Evolutionary conservation across 2,888 invertebrate genomes (phyloP).

Genomic region (Omphaloscelis lunosa): DNA sequence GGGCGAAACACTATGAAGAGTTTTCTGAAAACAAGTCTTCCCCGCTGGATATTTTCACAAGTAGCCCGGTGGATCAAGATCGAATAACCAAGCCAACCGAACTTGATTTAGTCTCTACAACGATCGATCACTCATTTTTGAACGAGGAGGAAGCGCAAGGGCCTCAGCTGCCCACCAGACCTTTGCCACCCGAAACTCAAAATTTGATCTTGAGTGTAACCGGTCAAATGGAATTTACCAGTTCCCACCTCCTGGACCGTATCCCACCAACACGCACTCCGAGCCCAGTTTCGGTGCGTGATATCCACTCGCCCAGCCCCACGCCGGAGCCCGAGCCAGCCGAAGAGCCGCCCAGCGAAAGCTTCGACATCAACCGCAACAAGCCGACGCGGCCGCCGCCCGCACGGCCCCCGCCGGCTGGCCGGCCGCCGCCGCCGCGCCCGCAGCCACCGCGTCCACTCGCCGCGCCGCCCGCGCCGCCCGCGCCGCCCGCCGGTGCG

Average conservation of each 20-base stretch:
- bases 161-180: slow-evolving; percentile 89
- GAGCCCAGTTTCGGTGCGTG: slow-evolving; percentile 95
- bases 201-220: slow-evolving; percentile 96
- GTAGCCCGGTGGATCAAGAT: slow-evolving; percentile 69
- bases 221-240: slow-evolving; percentile 96
- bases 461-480: slow-evolving; percentile 81
- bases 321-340: slow-evolving; percentile 92
- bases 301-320: slow-evolving; percentile 96
- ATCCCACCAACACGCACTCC: slow-evolving; percentile 96
- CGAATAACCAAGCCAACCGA: slow-evolving; percentile 82
- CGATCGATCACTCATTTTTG: slow-evolving; percentile 73
- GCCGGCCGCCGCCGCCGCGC: slow-evolving; percentile 85
- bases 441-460: slow-evolving; percentile 87
- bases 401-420: slow-evolving; percentile 74
- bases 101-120: slow-evolving; percentile 80
- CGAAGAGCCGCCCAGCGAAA: slow-evolving; percentile 71
- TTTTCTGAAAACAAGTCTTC: slow-evolving; percentile 66
- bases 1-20: slow-evolving; percentile 81
- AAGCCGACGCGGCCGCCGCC: slow-evolving; percentile 81
- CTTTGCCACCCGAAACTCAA: slow-evolving; percentile 95
- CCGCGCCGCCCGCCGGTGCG: slow-evolving; percentile 57
- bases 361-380: slow-evolving; percentile 85
- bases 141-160: slow-evolving; percentile 69
- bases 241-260: slow-evolving; percentile 95
- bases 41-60: slow-evolving; percentile 73